Conservation (phyloP, 2,113 vertebrate species). For the Stegastes partitus region DNA sequence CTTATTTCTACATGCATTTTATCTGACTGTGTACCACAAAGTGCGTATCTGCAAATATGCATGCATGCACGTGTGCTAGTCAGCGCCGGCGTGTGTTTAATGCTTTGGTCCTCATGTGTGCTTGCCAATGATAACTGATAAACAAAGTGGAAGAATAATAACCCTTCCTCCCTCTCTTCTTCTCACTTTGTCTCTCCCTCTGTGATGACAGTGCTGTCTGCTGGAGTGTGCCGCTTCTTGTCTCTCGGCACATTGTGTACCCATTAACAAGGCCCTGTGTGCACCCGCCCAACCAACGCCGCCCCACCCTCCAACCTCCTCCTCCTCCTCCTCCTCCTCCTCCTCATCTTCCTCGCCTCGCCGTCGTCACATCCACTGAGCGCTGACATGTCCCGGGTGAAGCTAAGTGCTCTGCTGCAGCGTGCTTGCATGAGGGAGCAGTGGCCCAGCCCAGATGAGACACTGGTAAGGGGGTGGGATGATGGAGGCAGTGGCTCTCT, state of each 20-base stretch:
- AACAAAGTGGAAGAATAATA: constrained; percentile 52
- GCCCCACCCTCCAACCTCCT: constrained; percentile 2
- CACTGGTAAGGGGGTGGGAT: constrained; percentile 7
- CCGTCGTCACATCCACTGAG: constrained; percentile 43
- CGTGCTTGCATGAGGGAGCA: constrained; percentile 1
- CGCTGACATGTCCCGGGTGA: constrained; percentile 30
- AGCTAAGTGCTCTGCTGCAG: constrained; percentile 46
- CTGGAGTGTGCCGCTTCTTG: constrained; percentile 60
- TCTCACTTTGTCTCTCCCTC: constrained; percentile 40
- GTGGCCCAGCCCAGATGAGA: constrained; percentile 2
- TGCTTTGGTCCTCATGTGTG: background rate
- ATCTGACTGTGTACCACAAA: background rate
- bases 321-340: constrained; percentile 31
- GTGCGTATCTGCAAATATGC: background rate
- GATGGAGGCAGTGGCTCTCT: constrained; percentile 6
- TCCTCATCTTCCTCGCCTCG: constrained; percentile 28
- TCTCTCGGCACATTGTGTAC: constrained; percentile 69
- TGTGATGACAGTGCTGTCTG: constrained; percentile 66
- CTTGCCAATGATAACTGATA: constrained; percentile 42
- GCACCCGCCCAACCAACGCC: background rate
- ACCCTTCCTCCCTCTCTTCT: constrained; percentile 14
- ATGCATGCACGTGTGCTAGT: constrained; percentile 12
- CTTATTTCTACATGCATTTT: constrained; percentile 10
- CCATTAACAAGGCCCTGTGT: constrained; percentile 59
- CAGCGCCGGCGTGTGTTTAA: background rate